Evolutionary conservation across 2,888 invertebrate genomes (phyloP).

Genomic region (Nematopogon swammerdamellus): DNA sequence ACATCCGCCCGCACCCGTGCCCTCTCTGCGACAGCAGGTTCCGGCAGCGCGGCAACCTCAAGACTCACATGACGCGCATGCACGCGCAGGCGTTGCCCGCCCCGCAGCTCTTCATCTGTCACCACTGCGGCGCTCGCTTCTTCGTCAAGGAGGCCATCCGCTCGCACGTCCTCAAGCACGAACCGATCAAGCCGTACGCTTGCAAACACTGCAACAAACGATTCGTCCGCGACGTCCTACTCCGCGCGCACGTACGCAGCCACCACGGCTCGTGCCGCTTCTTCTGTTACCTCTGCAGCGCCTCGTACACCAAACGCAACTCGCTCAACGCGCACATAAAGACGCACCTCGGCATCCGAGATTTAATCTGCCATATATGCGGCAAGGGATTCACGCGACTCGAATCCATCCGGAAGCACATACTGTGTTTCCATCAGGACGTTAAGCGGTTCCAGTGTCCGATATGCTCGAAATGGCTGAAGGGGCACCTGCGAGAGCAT

Average conservation of each 20-base stretch:
- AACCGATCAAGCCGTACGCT: slow-evolving; percentile 67
- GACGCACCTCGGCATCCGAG: slow-evolving; percentile 70
- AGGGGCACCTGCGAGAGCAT: slow-evolving; percentile 79
- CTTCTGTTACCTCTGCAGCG: slow-evolving; percentile 67
- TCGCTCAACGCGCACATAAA: slow-evolving; percentile 63
- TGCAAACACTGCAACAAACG: slow-evolving; percentile 61
- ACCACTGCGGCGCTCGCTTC: slow-evolving; percentile 73
- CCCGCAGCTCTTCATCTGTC: slow-evolving; percentile 60
- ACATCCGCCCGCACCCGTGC: slow-evolving; percentile 62
- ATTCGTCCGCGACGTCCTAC: slow-evolving; percentile 24
- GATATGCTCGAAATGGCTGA: slow-evolving; percentile 76
- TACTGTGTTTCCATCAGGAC: slow-evolving; percentile 72
- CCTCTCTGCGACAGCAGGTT: slow-evolving; percentile 61
- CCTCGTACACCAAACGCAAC: slow-evolving; percentile 65
- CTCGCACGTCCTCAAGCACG: slow-evolving; percentile 70
- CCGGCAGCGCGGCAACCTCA: slow-evolving; percentile 61
- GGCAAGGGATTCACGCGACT: slow-evolving; percentile 73
- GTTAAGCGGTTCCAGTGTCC: slow-evolving; percentile 73
- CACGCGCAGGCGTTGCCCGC: slow-evolving; percentile 39
- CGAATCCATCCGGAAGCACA: slow-evolving; percentile 72
- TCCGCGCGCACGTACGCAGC: slow-evolving; percentile 67
- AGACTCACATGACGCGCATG: slow-evolving; percentile 59
- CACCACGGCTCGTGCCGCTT: slow-evolving; percentile 73
- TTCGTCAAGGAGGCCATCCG: slow-evolving; percentile 71
- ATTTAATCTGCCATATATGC: slow-evolving; percentile 77